Evolutionary conservation across 1,140 invertebrate genomes (phyloP), one percentile per base, ranked within the genome.

Genomic region (Drosophila erecta): DNA sequence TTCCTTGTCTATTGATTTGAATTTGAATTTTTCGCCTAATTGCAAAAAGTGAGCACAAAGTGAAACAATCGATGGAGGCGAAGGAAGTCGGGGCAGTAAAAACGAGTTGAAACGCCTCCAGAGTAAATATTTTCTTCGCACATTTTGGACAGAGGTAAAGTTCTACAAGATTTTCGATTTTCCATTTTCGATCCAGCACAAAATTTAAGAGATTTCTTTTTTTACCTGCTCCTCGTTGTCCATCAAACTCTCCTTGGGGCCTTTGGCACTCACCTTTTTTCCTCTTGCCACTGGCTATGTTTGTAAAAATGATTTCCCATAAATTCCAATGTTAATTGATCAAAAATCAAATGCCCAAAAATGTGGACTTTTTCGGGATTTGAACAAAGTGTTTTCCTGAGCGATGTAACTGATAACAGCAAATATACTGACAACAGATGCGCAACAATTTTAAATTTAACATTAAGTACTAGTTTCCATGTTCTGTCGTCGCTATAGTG

Each of bases 21-120:
- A 81, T 85, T 85, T 78, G 73, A 75, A 75, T 75, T 75, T 76
- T 87, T 85, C 66, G 71, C 72, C 71, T 83, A 83, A 83, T 83
- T 83, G 79, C 79, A 79, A 78, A 83, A 70, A 70, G 43, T 54
- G 44, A 56, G 43, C 77, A 64, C 55, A 54, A 76, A 76, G 50
- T 55, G 49, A 56, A 66, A 41, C 59, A 51, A 50, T 35, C 62
- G 44, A 66, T 20, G 44, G 33, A 38, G 24, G 41, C 11, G 17
- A 30, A 15, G 15, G 47, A 37, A 30, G 12, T 4, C 33, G 20
- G 24, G 7, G 46, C 15, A 54, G 30, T 20, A 12, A n/a, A 20
- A 20, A 43, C 35, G 7, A 58, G 59, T 30, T 4, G 22, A 51
- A 27, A 51, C 27, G 33, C 12, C 27, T 15, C 3, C 10, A 50